Base-by-base conservation (phyloP, 1,140 invertebrate species). In the Cotesia typhae region DNA sequence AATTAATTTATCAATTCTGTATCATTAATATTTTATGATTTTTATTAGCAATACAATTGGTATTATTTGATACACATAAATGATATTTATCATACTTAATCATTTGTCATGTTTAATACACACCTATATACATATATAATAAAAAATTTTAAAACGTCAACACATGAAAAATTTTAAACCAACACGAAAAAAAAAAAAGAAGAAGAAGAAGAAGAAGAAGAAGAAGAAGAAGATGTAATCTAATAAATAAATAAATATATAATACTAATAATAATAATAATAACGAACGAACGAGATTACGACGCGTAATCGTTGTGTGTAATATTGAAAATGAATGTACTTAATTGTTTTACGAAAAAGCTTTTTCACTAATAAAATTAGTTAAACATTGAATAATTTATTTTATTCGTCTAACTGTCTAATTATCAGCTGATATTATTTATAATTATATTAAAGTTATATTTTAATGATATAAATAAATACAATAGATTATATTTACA, bases 301-400 rank as follows among this genome's bases (percentile, higher is more conserved):
- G 73, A 73, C 75, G 74, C 73, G 72, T 81, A 81, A 78, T 82
- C 77, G 77, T 80, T 82, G 76, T 83, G 76, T 83, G 82, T 73
- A 59, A 75, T 73, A 73, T 72, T 72, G 51, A 70, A 80, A 81
- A 75, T 82, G 77, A 80, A 80, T 83, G 81, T 83, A 83, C 81
- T 80, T 77, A 79, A 74, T 81, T 81, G 78, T 81, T 83, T 81
- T 79, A 79, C 76, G 77, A 71, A 66, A 28, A 82, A 82, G 80
- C 81, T 83, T 82, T 83, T 82, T 82, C 81, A 83, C 78, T 78
- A 82, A 82, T 82, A 81, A 80, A 78, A 80, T 81, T 79, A 82
- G 77, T 81, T 79, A 80, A 81, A 82, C 77, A 80, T 81, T 64
- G 38, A 73, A 69, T 38, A 63, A 55, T 38, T 3, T 41, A 28